Evolutionary conservation across 53 echinoderm and acorn worm genomes (phyloP), one percentile per base, ranked within the genome.

Genomic region (Zoroaster sp.): DNA sequence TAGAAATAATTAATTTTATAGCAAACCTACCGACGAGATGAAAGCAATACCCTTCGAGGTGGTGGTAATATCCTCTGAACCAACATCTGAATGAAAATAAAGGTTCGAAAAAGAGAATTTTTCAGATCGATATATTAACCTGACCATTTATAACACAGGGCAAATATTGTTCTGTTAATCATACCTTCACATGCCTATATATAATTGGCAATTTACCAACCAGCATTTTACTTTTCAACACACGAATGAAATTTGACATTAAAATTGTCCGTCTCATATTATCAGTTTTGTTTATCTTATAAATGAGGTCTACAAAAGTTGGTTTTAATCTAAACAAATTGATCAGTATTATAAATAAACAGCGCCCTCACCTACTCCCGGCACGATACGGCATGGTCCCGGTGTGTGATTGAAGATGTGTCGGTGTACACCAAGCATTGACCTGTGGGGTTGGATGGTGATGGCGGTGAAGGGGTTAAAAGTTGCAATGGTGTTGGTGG

Each of bases 1-100:
- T n/a, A n/a, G n/a, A n/a, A n/a, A n/a, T n/a, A n/a, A n/a, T n/a
- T n/a, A n/a, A n/a, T n/a, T n/a, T n/a, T n/a, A n/a, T n/a, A n/a
- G n/a, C 34, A 70, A 31, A 23, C 31, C 37, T 51, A 93, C 95
- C 38, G 95, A 93, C 18, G 92, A 83, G 30, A 95, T 93, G 49
- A 95, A 90, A 21, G 95, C 92, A 18, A 93, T 43, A 28, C 95
- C 95, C 31, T 73, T 90, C 0, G 90, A 90, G 3, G 87, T 8
- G 3, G 77, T 75, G 5, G 78, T 75, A 40, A 95, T 93, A 49
- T 93, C 93, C 72, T 95, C 95, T 9, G 95, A 93, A 14, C 95
- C 95, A 88, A 83, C 75, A 35, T 78, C 93, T 93, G 34, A 52
- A 12, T 17, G 30, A 10, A 55, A 37, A 36, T 35, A 3, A 78